Percentiles rank a stretch among this genome's conserved stretches.
Conservation (phyloP, 1,140 invertebrate species). For the Thereuonema tuberculata region DNA sequence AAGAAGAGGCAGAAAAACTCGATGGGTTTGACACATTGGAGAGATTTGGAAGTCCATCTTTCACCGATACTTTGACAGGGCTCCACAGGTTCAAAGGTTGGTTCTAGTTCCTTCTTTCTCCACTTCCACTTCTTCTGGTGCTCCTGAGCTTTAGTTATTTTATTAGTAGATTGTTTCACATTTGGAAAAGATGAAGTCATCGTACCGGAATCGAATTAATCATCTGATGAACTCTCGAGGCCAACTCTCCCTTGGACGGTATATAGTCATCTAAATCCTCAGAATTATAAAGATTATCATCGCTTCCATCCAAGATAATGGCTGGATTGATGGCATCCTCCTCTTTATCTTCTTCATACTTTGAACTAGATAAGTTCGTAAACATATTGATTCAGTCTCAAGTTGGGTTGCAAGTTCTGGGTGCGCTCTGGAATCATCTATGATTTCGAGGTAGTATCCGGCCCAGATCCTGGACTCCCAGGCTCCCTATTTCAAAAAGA, state of each 20-base stretch:
- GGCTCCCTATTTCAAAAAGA: too few species aligned
- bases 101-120: slow-evolving; percentile 1
- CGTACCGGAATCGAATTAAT: neutral
- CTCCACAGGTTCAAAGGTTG: neutral
- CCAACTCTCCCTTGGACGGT: neutral
- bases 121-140: neutral
- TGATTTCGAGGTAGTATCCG: too few species aligned
- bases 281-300: neutral
- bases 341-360: neutral
- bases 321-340: neutral
- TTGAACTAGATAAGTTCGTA: neutral
- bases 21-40: neutral
- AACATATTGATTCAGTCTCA: too few species aligned
- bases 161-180: neutral
- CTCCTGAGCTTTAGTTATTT: too few species aligned
- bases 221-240: neutral
- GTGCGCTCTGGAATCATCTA: too few species aligned
- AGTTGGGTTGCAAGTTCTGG: too few species aligned
- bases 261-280: neutral
- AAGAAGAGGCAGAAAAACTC: neutral
- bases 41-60: neutral
- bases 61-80: neutral
- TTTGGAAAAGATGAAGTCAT: neutral
- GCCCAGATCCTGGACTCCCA: too few species aligned
- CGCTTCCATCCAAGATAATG: neutral